Evolutionary conservation across 2,888 invertebrate genomes (phyloP), one percentile per base, ranked within the genome.

Genomic region (Merodon equestris): DNA sequence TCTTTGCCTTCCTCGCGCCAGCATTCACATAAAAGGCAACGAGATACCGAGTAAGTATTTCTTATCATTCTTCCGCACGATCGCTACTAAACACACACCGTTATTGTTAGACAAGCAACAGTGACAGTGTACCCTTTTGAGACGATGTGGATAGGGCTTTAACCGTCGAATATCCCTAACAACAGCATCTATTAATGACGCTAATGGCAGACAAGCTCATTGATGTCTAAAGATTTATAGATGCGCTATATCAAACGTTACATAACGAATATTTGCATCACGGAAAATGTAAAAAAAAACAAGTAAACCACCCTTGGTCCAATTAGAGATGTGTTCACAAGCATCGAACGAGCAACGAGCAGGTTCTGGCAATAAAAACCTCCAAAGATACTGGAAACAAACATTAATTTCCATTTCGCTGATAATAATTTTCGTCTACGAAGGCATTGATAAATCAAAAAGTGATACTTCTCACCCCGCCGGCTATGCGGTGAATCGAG

Each of bases 341-440:
- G 27, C 27, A 27, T 27, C 27, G 7, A 27, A 27, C 3, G 7
- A 27, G 3, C 27, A 27, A 27, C 27, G 44, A 19, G 14, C 40
- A 54, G 47, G 61, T 61, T 66, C 60, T 79, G 79, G 79, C 73
- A 74, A 74, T 79, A 79, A 74, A 79, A 74, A 54, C 60, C 79
- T 63, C 40, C 48, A 63, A 73, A 64, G 79, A 68, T 68, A 79
- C 70, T 54, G 79, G 45, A 73, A 74, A 74, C 79, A 74, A 74
- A 79, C 79, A 79, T 79, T 79, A 79, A 79, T 79, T 79, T 79
- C 79, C 79, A 79, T 74, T 74, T 74, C 79, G 74, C 81, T 75
- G 81, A 81, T 81, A 81, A 81, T 75, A 81, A 81, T 81, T 81
- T 81, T 81, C 75, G 81, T 81, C 81, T 81, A 81, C 81, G 75